Base-by-base conservation (phyloP, 2,888 invertebrate species). In the Rutpela maculata region DNA sequence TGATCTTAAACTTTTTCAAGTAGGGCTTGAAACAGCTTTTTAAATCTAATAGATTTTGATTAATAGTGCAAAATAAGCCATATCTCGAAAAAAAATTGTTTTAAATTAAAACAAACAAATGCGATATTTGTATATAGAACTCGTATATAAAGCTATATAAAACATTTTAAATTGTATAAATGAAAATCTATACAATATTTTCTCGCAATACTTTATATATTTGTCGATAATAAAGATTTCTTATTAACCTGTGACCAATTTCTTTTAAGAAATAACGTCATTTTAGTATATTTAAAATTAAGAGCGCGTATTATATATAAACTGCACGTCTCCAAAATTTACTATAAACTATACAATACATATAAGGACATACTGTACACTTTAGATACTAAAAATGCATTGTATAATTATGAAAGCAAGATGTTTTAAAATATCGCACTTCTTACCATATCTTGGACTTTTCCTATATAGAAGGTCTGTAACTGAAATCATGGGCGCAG, bases 81-180 rank as follows among this genome's bases (percentile, higher is more conserved):
- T 84, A 80, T 79, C 76, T 81, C 75, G 78, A 78, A 78, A 73
- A n/a, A 74, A 70, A 71, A 78, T 69, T 83, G 84, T 85, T 85
- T 85, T 85, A 85, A 85, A 85, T 84, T 84, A 85, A 86, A 86
- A 84, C 85, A 84, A 76, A 75, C 68, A 55, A 74, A 80, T 56
- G 75, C 80, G 81, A 78, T 78, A 77, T 80, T 76, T 83, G 78
- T 82, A 80, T 69, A 82, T 84, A 82, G 72, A 78, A 66, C 67
- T 68, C 75, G 75, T 69, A 75, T 69, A 75, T 70, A 77, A 69
- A 65, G 75, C 72, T 79, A 69, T 78, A 80, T 66, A 76, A 62
- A 79, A 69, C 75, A 73, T 80, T 83, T 76, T 71, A 78, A 78
- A 70, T 74, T 81, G 75, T 82, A 78, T 82, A 80, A 76, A 81